Conservation (phyloP, 2,797 vertebrate species). For the Anabacerthia variegaticeps region DNA sequence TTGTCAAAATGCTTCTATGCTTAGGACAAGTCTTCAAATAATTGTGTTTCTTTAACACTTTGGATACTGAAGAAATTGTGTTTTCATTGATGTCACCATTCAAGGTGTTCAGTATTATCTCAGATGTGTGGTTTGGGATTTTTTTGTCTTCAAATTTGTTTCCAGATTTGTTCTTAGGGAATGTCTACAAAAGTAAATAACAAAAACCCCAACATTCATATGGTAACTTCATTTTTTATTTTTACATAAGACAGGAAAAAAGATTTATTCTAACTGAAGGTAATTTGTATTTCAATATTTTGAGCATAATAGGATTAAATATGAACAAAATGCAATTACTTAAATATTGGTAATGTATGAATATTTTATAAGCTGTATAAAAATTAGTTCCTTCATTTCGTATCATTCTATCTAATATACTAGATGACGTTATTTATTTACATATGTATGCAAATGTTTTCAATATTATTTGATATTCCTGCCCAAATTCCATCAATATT, state of each 20-base stretch:
- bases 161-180: background rate
- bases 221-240: background rate
- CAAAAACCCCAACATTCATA: fast-evolving
- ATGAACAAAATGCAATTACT: background rate
- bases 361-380: background rate
- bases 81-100: background rate
- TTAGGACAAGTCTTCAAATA: background rate
- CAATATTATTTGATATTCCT: background rate
- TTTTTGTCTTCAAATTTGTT: background rate
- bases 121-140: background rate
- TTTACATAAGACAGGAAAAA: background rate
- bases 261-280: background rate
- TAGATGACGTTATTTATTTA: background rate
- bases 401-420: background rate
- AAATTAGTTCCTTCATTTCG: background rate
- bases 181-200: background rate
- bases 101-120: background rate
- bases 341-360: background rate
- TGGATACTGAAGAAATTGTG: background rate
- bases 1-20: background rate
- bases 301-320: background rate
- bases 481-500: background rate
- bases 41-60: background rate
- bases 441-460: background rate
- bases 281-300: background rate